A percentile compares a stretch with the other conserved stretches of the same genome.
These are phyloP conservation scores for Psylliodes chrysocephalus DNA, from an alignment of 2,888 invertebrate genomes.

Conservation along the genomic window DNA sequence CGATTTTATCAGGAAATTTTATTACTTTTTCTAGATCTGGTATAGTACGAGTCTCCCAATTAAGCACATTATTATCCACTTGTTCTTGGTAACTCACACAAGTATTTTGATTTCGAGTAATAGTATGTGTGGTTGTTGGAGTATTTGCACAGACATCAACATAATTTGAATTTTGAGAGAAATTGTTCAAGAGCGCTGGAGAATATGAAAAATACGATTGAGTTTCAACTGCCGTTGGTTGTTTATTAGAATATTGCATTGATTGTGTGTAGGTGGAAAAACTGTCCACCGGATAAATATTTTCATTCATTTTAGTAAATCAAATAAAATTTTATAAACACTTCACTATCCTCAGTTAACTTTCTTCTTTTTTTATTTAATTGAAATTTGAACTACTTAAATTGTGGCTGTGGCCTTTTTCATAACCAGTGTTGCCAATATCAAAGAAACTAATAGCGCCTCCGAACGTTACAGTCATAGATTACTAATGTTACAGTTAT, in stretches of 20 bases:
- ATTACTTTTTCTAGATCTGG: constrained; percentile 44
- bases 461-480: too few relatives aligned
- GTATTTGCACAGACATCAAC: constrained; percentile 32
- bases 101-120: constrained; percentile 23
- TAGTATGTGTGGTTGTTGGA: constrained; percentile 21
- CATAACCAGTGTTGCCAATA: too few relatives aligned
- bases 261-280: constrained; percentile 8
- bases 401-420: too few relatives aligned
- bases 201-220: constrained; percentile 24
- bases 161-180: constrained; percentile 29
- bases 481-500: too few relatives aligned
- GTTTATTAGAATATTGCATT: constrained; percentile 18
- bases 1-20: constrained; percentile 56
- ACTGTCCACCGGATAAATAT: constrained; percentile 8
- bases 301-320: constrained; percentile 27
- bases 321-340: too few relatives aligned
- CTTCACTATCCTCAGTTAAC: too few relatives aligned
- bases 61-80: constrained; percentile 23
- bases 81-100: constrained; percentile 26
- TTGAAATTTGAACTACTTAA: too few relatives aligned
- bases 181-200: constrained; percentile 14
- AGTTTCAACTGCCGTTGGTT: constrained; percentile 9
- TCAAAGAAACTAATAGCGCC: too few relatives aligned
- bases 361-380: too few relatives aligned
- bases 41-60: constrained; percentile 37